Evolutionary conservation across 2,113 vertebrate genomes (phyloP).

Genomic region (Xenopus borealis): DNA sequence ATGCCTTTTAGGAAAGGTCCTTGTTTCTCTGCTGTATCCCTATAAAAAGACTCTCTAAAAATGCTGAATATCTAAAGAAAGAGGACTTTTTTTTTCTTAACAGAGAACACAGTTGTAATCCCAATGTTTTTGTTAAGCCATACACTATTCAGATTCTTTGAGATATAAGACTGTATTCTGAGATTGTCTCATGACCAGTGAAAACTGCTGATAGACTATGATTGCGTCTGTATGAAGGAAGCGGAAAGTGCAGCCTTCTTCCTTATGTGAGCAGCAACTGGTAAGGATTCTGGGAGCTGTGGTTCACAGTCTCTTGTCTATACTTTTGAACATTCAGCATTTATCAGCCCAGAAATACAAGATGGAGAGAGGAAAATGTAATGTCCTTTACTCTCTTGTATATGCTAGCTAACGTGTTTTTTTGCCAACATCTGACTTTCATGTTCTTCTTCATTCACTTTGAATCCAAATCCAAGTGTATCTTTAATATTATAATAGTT

Average conservation of each 20-base stretch:
- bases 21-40: constrained; percentile 54
- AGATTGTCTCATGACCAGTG: background rate
- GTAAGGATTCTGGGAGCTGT: too few species aligned
- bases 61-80: constrained; percentile 56
- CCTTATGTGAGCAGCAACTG: too few species aligned
- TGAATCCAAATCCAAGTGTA: too few species aligned
- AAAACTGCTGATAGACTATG: background rate
- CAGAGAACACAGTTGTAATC: constrained; percentile 4
- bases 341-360: too few species aligned
- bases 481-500: too few species aligned
- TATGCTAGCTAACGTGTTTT: too few species aligned
- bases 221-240: background rate
- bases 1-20: constrained; percentile 53
- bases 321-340: too few species aligned
- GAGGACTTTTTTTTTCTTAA: constrained; percentile 55
- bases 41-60: constrained; percentile 54
- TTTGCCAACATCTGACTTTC: too few species aligned
- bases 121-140: background rate
- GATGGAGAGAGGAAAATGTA: too few species aligned
- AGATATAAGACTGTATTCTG: background rate
- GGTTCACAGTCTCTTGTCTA: too few species aligned
- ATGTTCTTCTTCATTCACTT: too few species aligned
- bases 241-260: background rate
- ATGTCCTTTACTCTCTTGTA: too few species aligned
- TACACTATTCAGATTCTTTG: background rate